Evolutionary conservation across 2,888 invertebrate genomes (phyloP).

Genomic region (Epicampocera succincta): DNA sequence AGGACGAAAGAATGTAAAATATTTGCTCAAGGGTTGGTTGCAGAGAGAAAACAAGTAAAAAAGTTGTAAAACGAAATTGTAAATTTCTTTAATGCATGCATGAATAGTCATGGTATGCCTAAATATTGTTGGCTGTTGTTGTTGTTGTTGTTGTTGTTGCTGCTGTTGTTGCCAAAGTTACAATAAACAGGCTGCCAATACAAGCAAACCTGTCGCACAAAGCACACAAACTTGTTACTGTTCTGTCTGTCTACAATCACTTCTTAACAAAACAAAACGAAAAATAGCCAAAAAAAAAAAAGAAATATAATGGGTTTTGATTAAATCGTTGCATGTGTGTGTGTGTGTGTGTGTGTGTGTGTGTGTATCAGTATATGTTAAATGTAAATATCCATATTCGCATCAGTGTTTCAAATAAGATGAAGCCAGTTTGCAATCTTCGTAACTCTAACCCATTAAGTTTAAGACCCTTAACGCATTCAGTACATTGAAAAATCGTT

Average conservation of each 20-base stretch:
- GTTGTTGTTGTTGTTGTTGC: not conserved
- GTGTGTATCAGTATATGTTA: not conserved
- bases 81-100: slow-evolving; percentile 51
- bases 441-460: slow-evolving; percentile 31
- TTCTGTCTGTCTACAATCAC: not conserved
- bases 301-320: slow-evolving; percentile 28
- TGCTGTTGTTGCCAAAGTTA: slow-evolving; percentile 39
- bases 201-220: not conserved
- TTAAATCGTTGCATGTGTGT: slow-evolving; percentile 2
- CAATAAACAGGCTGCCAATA: slow-evolving; percentile 21
- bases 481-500: not conserved
- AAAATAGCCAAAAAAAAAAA: too few species aligned
- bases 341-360: not conserved
- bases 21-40: slow-evolving; percentile 52
- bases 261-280: not conserved
- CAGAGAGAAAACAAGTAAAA: slow-evolving; percentile 1
- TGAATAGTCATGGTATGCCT: slow-evolving; percentile 42
- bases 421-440: slow-evolving; percentile 41
- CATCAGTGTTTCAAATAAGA: slow-evolving; percentile 41
- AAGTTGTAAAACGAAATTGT: slow-evolving; percentile 48
- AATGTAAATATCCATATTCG: not conserved
- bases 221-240: not conserved
- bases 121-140: slow-evolving; percentile 22
- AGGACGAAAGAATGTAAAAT: slow-evolving; percentile 48
- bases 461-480: not conserved